Base-by-base conservation (phyloP, 2,797 vertebrate genomes). In the Eulemur rubriventer region DNA sequence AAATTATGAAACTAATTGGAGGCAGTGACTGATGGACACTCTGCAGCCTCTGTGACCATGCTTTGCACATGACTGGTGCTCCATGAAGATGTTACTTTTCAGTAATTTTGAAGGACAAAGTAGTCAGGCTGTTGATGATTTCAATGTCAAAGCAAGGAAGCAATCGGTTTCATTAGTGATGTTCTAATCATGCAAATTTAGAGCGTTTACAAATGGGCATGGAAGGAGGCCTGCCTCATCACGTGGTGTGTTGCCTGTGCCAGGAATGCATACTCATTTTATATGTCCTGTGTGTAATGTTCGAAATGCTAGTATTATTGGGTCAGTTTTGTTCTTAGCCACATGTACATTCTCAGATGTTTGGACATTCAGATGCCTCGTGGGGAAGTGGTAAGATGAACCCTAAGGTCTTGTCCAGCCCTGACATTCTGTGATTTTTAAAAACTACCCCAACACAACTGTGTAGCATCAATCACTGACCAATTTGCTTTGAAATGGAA, bases 161-260 rank as follows among this genome's bases (percentile, higher is more conserved):
- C 7, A 7, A 57, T 30, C 38, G 33, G 33, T 41, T 57, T 70
- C 22, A 18, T 65, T 8, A 26, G 75, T 24, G 61, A 46, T 65
- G 35, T 35, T 35, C 33, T 22, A n/a, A 18, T 18, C 2, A 63
- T 50, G 81, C 63, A 72, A 22, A 33, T 6, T 35, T 63, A 20
- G 35, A 43, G 59, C 33, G 26, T n/a, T 18, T 41, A 20, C 16
- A 69, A 55, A 16, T 0, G 10, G 38, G 35, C 22, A 9, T 33
- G 67, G 72, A 9, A 55, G 46, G 55, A 80, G 12, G 20, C 0
- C 46, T 13, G 38, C 28, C 17, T 30, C 35, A 10, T 14, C 30
- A 1, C 2, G 0, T 2, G 30, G 22, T 4, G 11, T 81, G 59
- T 2, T 10, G 8, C 48, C 46, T 30, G 22, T 10, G n/a, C 5